A percentile compares a stretch with the other conserved stretches of the same genome.
These are phyloP conservation scores for Chironomus tentans DNA, from an alignment of 2,888 invertebrate genomes.

Conservation along the genomic window DNA sequence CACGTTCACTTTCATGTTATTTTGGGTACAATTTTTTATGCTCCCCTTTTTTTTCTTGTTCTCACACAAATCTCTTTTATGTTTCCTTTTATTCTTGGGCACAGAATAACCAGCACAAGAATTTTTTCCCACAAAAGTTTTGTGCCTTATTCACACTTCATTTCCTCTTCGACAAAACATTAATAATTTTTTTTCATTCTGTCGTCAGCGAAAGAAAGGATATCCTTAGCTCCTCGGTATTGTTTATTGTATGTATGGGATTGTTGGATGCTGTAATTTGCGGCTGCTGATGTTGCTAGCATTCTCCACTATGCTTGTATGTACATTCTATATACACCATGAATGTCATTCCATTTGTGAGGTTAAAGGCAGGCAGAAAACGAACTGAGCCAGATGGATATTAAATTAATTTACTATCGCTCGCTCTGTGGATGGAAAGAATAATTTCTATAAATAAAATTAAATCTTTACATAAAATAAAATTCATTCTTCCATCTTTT, in stretches of 20 bases:
- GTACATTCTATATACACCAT: too few relatives aligned
- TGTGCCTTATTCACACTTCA: not conserved
- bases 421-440: not conserved
- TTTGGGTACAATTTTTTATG: not conserved
- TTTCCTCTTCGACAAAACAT: not conserved
- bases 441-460: slow-evolving; percentile 15
- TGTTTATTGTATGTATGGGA: too few relatives aligned
- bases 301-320: too few relatives aligned
- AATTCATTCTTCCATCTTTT: not conserved
- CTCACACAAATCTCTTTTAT: not conserved
- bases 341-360: not conserved
- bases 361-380: not conserved
- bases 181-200: not conserved
- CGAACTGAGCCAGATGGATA: slow-evolving; percentile 1
- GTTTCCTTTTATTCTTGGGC: not conserved
- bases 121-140: too few relatives aligned
- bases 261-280: too few relatives aligned
- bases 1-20: not conserved
- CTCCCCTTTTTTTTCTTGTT: not conserved
- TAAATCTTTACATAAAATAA: not conserved
- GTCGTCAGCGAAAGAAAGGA: not conserved
- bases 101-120: too few relatives aligned
- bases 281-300: too few relatives aligned
- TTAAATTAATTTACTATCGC: slow-evolving; percentile 9
- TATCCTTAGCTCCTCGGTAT: too few relatives aligned